Evolutionary conservation across 1,140 invertebrate genomes (phyloP).

Genomic region (Scaptomyza hsui): DNA sequence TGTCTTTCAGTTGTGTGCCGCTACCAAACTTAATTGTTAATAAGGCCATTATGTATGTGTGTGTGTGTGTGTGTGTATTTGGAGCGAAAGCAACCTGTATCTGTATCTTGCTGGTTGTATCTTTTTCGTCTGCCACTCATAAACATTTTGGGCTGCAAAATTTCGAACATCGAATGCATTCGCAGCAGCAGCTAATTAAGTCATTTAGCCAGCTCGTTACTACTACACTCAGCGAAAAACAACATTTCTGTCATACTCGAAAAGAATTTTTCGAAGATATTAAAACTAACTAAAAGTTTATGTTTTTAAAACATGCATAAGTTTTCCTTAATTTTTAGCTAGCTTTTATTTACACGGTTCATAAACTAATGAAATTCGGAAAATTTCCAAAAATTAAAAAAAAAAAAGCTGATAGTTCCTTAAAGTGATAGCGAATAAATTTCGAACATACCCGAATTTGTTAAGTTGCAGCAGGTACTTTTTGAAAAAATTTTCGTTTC

Average conservation of each 20-base stretch:
- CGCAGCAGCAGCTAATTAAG: slow-evolving; percentile 60
- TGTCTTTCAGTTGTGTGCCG: slow-evolving; percentile 32
- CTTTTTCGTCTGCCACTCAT: slow-evolving; percentile 26
- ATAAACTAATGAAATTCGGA: no score
- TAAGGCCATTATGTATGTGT: not conserved
- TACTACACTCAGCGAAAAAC: slow-evolving; percentile 26
- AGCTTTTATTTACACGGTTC: no score
- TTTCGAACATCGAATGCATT: slow-evolving; percentile 8
- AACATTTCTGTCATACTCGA: no score
- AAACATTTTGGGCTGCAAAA: slow-evolving; percentile 54
- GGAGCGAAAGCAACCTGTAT: slow-evolving; percentile 12
- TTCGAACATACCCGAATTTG: no score
- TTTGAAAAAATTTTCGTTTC: no score
- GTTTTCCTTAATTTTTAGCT: no score
- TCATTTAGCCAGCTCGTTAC: slow-evolving; percentile 79
- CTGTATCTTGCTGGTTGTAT: slow-evolving; percentile 3
- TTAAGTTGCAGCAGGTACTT: no score
- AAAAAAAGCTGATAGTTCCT: no score
- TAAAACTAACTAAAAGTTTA: not conserved
- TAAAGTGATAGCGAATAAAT: no score
- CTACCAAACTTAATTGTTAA: slow-evolving; percentile 38
- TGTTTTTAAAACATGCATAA: no score
- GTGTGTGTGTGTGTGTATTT: not conserved
- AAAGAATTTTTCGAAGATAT: no score
- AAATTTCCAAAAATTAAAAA: no score